A percentile compares a stretch with the other conserved stretches of the same genome.
Evolutionary conservation across 2,888 invertebrate species (phyloP).

Genomic region (Mythimna vitellina): DNA sequence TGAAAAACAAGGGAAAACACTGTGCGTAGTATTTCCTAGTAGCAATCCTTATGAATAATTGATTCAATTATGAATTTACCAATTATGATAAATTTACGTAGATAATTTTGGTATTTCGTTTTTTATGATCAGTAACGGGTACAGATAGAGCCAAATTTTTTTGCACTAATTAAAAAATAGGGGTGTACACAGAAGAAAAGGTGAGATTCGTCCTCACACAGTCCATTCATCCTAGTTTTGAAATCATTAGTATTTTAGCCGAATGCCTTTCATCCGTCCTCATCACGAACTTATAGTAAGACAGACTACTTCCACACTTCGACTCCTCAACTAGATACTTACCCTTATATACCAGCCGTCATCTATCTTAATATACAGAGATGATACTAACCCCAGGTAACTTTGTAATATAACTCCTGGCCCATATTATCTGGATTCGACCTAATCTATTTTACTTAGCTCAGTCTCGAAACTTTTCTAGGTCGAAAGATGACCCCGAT

Average conservation of each 20-base stretch:
- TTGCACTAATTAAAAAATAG: no score
- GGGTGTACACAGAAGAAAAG: no score
- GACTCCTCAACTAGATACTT: not conserved
- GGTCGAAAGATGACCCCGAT: not conserved
- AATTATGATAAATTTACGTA: no score
- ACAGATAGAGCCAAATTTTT: no score
- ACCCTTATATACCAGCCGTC: not conserved
- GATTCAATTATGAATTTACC: no score
- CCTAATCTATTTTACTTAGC: slow-evolving; percentile 25
- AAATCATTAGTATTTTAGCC: not conserved
- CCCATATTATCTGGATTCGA: not conserved
- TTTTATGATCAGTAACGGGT: no score
- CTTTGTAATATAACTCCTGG: slow-evolving; percentile 5
- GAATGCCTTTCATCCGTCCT: not conserved
- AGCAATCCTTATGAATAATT: no score
- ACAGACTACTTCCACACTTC: not conserved
- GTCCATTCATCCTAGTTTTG: no score
- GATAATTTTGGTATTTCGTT: no score
- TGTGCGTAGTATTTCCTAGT: no score
- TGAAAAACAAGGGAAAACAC: no score
- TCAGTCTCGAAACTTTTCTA: slow-evolving; percentile 6
- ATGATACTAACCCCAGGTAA: not conserved
- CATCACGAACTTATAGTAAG: not conserved
- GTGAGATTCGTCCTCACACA: no score
- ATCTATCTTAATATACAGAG: slow-evolving; percentile 8